Percentiles rank a stretch among this genome's conserved stretches.
Evolutionary conservation across 2,113 vertebrate species (phyloP).

Genomic region (Ailuropoda melanoleuca): DNA sequence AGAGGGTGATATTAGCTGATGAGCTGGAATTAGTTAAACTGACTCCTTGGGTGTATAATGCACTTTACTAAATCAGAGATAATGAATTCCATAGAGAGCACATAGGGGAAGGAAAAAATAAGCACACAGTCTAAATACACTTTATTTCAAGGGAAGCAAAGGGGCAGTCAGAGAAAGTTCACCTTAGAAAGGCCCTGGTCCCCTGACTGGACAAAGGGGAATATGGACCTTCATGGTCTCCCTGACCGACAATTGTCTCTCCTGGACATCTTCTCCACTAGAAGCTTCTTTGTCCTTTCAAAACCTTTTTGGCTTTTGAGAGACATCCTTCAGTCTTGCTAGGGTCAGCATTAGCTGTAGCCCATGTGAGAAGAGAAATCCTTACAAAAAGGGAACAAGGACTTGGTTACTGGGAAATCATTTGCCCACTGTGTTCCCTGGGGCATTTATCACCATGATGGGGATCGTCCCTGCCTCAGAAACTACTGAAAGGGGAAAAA

Average conservation of each 20-base stretch:
- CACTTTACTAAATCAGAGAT: conserved; percentile 73
- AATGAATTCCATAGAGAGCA: conserved; percentile 57
- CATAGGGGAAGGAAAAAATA: conserved; percentile 47
- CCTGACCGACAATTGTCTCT: neutral
- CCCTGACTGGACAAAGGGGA: neutral
- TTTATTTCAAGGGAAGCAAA: conserved; percentile 34
- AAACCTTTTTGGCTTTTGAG: neutral
- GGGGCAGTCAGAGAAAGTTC: neutral
- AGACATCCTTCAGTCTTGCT: neutral
- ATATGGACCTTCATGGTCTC: neutral
- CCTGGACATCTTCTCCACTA: neutral
- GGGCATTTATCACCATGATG: neutral
- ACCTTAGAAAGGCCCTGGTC: neutral
- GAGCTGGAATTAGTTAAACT: conserved; percentile 68
- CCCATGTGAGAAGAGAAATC: neutral
- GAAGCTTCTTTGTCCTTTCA: neutral
- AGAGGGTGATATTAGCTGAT: conserved; percentile 49
- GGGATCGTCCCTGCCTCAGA: neutral
- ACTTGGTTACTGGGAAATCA: neutral
- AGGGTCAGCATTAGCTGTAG: neutral
- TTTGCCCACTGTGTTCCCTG: neutral
- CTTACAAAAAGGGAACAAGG: neutral
- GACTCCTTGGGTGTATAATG: conserved; percentile 70
- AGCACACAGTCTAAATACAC: conserved; percentile 50
- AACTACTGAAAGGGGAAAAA: neutral